Conservation (phyloP, 1,140 invertebrate genomes). For the Mylabris phalerata region DNA sequence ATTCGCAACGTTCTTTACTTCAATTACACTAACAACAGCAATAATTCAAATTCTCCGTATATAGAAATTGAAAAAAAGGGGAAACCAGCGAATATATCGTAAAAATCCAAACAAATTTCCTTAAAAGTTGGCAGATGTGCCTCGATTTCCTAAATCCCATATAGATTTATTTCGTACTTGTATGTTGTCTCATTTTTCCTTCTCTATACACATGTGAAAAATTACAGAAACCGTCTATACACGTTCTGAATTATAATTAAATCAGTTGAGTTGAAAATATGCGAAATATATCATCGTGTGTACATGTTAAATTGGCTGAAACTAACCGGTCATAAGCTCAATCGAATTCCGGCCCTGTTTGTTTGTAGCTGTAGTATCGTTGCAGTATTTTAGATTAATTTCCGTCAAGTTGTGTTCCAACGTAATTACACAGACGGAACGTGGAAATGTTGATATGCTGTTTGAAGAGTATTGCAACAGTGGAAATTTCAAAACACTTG, state of each 20-base stretch:
- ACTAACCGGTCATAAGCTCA: not conserved
- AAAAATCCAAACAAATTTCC: too few relatives aligned
- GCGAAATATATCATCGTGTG: not conserved
- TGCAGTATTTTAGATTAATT: too few relatives aligned
- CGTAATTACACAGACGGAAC: slow-evolving; percentile 14
- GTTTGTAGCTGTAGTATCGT: not conserved
- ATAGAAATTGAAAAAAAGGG: not conserved
- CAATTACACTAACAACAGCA: not conserved
- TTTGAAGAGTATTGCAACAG: slow-evolving; percentile 21
- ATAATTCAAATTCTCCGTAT: not conserved
- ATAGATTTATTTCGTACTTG: too few relatives aligned
- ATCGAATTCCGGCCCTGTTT: slow-evolving; percentile 1
- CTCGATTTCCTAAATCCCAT: too few relatives aligned
- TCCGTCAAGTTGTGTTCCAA: not conserved
- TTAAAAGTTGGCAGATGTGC: too few relatives aligned
- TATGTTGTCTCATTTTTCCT: too few relatives aligned
- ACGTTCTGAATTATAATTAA: too few relatives aligned
- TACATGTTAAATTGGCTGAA: not conserved
- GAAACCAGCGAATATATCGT: too few relatives aligned
- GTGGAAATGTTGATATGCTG: too few relatives aligned
- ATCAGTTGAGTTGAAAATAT: not conserved
- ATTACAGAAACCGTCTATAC: too few relatives aligned
- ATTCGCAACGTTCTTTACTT: not conserved
- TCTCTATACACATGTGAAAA: too few relatives aligned
- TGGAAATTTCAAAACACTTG: slow-evolving; percentile 20